A percentile compares a stretch with the other conserved stretches of the same genome.
These are phyloP conservation scores for Clarias magur DNA, from an alignment of 2,113 vertebrate species.

Conservation along the genomic window DNA sequence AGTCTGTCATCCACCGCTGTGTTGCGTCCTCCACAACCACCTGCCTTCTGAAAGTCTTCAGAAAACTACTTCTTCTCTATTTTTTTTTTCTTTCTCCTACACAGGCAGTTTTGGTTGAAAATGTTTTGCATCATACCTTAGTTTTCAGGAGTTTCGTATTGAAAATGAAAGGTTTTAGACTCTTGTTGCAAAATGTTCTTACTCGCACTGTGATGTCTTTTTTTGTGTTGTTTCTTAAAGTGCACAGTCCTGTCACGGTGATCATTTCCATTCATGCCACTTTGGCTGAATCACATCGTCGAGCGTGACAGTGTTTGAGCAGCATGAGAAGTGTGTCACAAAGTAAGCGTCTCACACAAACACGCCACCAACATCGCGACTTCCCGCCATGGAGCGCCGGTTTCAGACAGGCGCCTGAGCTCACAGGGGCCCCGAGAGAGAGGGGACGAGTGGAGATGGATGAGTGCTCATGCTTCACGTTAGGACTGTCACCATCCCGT, in stretches of 20 bases:
- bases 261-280: constrained; percentile 31
- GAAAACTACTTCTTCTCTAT: background rate
- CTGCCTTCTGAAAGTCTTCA: constrained; percentile 4
- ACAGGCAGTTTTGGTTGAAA: background rate
- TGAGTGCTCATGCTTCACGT: constrained; percentile 25
- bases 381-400: constrained; percentile 42
- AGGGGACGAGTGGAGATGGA: constrained; percentile 53
- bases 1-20: background rate
- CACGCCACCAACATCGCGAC: background rate
- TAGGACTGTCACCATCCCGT: constrained; percentile 14
- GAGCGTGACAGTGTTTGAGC: constrained; percentile 24
- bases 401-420: constrained; percentile 65
- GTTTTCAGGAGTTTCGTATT: background rate
- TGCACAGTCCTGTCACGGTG: background rate
- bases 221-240: background rate
- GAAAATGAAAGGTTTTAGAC: background rate
- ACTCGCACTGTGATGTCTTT: background rate
- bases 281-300: constrained; percentile 35
- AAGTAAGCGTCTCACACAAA: constrained; percentile 24
- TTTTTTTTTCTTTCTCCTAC: background rate
- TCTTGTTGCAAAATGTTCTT: background rate
- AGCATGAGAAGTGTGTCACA: constrained; percentile 39
- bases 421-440: constrained; percentile 42
- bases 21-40: background rate
- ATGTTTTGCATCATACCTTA: background rate